Evolutionary conservation across 2,113 vertebrate genomes (phyloP).

Genomic region (Puffinus mauretanicus): DNA sequence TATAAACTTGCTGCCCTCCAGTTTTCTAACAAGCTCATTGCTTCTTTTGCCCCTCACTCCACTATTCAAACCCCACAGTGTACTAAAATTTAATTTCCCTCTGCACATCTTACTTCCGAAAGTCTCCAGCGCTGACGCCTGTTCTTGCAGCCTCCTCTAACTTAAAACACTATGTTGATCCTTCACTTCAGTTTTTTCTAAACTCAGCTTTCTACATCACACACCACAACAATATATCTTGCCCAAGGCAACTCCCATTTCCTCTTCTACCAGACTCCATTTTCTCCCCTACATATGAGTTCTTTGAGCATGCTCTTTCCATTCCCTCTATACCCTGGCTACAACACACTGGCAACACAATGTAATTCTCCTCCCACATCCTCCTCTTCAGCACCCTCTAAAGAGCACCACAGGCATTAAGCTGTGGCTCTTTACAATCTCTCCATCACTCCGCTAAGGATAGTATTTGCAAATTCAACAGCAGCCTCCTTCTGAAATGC

Average conservation of each 20-base stretch:
- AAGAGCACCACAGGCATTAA: neutral
- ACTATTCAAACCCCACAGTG: neutral
- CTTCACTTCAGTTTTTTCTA: neutral
- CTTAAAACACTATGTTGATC: neutral
- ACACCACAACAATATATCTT: neutral
- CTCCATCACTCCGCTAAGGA: neutral
- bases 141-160: neutral
- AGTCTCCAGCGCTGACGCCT: fast-evolving
- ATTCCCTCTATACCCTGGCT: neutral
- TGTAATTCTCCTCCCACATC: neutral
- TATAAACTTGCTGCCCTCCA: neutral
- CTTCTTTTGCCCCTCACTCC: neutral
- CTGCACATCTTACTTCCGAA: neutral
- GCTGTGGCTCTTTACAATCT: neutral
- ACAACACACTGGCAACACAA: neutral
- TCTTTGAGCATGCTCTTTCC: neutral
- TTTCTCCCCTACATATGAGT: neutral
- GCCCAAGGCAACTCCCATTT: neutral
- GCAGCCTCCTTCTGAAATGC: neutral
- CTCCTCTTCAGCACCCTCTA: neutral
- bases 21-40: neutral
- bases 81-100: neutral
- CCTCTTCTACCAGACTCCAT: neutral
- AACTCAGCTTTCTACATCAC: neutral
- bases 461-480: neutral